These are phyloP conservation scores for Nymphalis urticae DNA, from an alignment of 2,888 invertebrate genomes.

Conservation along the genomic window DNA sequence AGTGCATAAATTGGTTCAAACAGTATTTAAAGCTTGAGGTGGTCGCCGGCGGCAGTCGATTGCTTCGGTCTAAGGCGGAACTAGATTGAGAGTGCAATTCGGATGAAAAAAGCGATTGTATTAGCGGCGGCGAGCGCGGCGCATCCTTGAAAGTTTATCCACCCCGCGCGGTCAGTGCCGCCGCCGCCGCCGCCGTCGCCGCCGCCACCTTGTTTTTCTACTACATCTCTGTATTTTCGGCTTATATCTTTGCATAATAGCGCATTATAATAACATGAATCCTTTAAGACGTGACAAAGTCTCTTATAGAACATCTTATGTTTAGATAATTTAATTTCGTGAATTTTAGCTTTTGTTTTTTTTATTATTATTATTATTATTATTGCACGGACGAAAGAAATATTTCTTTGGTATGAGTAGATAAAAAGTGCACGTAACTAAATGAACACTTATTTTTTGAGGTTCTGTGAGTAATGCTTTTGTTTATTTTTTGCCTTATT, in stretches of 20 bases:
- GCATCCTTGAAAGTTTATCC: constrained; percentile 70
- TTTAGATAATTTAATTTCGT: neutral
- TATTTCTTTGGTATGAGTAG: too few species aligned
- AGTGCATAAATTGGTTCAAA: too few species aligned
- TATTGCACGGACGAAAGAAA: neutral
- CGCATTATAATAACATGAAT: constrained; percentile 21
- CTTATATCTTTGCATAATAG: constrained; percentile 43
- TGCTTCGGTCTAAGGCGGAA: constrained; percentile 36
- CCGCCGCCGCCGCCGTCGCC: constrained; percentile 48
- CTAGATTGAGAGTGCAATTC: constrained; percentile 53
- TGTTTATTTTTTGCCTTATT: too few species aligned
- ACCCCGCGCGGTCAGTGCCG: constrained; percentile 63
- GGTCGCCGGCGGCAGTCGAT: neutral
- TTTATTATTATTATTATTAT: neutral
- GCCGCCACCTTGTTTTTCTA: constrained; percentile 47
- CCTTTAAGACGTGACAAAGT: neutral
- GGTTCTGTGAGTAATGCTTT: too few species aligned
- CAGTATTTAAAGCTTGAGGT: constrained; percentile 14
- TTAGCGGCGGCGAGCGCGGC: constrained; percentile 38
- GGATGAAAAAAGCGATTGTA: constrained; percentile 44
- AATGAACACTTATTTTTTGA: too few species aligned
- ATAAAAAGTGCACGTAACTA: too few species aligned
- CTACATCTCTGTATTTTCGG: constrained; percentile 48
- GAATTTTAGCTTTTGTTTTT: neutral
- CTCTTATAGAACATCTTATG: neutral